These are phyloP conservation scores for Tachina fera DNA, from an alignment of 2,888 invertebrate species.

Conservation along the genomic window DNA sequence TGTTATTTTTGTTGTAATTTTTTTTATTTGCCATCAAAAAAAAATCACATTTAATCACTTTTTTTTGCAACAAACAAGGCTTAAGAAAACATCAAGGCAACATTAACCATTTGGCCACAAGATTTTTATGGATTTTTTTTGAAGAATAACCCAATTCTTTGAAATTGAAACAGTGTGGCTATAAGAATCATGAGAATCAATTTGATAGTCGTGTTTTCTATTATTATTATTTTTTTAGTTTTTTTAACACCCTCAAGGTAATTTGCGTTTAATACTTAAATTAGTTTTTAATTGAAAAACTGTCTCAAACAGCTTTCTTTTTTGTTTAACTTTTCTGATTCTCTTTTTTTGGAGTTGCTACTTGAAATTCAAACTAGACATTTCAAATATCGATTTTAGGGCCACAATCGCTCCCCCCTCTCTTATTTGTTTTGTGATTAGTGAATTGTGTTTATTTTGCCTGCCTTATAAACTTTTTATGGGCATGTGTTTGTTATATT, in stretches of 20 bases:
- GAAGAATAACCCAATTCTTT: too few species aligned
- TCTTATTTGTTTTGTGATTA: too few species aligned
- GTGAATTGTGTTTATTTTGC: too few species aligned
- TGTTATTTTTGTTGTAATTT: constrained; percentile 34
- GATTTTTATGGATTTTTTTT: constrained; percentile 9
- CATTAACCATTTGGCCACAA: constrained; percentile 58
- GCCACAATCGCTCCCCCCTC: too few species aligned
- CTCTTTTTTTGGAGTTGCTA: too few species aligned
- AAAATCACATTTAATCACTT: constrained; percentile 62
- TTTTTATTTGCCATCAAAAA: constrained; percentile 35
- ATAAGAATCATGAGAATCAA: constrained; percentile 60
- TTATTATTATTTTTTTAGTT: background rate
- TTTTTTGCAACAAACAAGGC: constrained; percentile 39
- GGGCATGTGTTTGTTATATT: too few species aligned
- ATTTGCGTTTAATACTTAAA: constrained; percentile 20
- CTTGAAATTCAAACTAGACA: too few species aligned
- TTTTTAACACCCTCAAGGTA: constrained; percentile 46
- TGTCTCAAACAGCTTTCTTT: background rate
- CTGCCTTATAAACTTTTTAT: too few species aligned
- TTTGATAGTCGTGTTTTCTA: constrained; percentile 46
- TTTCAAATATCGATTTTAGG: too few species aligned
- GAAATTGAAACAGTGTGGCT: constrained; percentile 54
- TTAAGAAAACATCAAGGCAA: constrained; percentile 25
- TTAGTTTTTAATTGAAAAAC: constrained; percentile 39
- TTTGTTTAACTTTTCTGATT: background rate